Evolutionary conservation across 2,113 vertebrate genomes (phyloP).

Genomic region (Noctilio leporinus): DNA sequence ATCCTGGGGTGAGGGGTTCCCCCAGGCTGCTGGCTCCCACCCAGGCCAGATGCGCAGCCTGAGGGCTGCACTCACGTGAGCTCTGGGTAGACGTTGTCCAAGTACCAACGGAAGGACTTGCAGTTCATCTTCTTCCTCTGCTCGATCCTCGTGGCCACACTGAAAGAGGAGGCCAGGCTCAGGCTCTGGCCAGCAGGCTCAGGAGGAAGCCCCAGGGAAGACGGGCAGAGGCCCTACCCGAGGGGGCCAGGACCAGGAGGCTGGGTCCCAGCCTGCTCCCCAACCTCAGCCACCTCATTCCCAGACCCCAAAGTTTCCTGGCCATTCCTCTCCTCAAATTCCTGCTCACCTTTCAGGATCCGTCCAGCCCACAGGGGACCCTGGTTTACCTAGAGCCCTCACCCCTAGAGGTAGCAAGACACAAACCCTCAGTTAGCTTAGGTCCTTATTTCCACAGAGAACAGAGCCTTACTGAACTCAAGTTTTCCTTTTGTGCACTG

Average conservation of each 20-base stretch:
- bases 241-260: not conserved
- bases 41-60: not conserved
- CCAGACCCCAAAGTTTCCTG: not conserved
- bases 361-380: not conserved
- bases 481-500: not conserved
- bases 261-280: not conserved
- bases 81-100: conserved; percentile 97
- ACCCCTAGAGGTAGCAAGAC: not conserved
- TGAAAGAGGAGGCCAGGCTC: conserved; percentile 71
- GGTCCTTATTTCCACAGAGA: not conserved
- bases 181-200: not conserved
- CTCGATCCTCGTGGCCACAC: conserved; percentile 89
- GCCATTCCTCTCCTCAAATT: not conserved
- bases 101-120: conserved; percentile 98
- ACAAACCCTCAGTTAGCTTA: not conserved
- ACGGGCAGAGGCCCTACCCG: too few species aligned
- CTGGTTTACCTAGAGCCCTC: not conserved
- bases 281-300: not conserved
- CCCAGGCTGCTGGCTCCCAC: fast-evolving
- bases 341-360: not conserved
- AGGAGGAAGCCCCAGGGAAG: not conserved
- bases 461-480: not conserved
- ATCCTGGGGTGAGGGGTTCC: not conserved
- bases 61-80: conserved; percentile 87
- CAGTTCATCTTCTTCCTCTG: conserved; percentile 93